Base-by-base conservation (phyloP, 2,113 vertebrate species). In the Balaeniceps rex region DNA sequence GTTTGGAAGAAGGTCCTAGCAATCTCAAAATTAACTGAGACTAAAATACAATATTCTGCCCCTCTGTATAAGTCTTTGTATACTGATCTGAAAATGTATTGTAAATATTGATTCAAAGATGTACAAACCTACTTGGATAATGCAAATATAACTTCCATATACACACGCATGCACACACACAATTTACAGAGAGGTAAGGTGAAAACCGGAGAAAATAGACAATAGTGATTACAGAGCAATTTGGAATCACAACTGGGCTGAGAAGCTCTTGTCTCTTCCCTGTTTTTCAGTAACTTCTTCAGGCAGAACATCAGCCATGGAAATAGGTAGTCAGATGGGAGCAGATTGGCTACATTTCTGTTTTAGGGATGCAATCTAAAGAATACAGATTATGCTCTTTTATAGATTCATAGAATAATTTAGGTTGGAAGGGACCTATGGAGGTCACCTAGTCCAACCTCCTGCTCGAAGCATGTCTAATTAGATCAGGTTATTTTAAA, bases 401-500 rank as follows among this genome's bases (percentile, higher is more conserved):
- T 13, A 60, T 24, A 64, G 42, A 66, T n/a, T 46, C 10, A 19
- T 33, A 42, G 60, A 84, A 19, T 75, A 70, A 76, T 93, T 71
- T 87, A 44, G 54, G 14, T 94, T 84, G 57, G 29, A 75, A 87
- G 34, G 21, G 14, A 49, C n/a, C 51, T 87, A 63, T 78, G 47
- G 74, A 87, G 81, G 47, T 87, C 38, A 68, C n/a, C 12, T 57
- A 82, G n/a, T 84, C 34, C 47, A 85, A 12, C 12, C 57, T 89
- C 14, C 47, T 78, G 25, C 69, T 89, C 0, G 0, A 60, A 84
- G 44, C 34, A 29, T 0, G 0, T 68, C 65, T 83, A 82, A 76
- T 91, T 89, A 94, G 91, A 83, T 82, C 47, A 85, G 40, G 42
- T 87, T 84, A 82, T 96, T 94, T 87, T 57, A 71, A 93, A 94